Percentiles rank a stretch among this genome's conserved stretches.
These are phyloP conservation scores for Pseudorasbora parva DNA, from an alignment of 2,113 vertebrate genomes.

Conservation along the genomic window DNA sequence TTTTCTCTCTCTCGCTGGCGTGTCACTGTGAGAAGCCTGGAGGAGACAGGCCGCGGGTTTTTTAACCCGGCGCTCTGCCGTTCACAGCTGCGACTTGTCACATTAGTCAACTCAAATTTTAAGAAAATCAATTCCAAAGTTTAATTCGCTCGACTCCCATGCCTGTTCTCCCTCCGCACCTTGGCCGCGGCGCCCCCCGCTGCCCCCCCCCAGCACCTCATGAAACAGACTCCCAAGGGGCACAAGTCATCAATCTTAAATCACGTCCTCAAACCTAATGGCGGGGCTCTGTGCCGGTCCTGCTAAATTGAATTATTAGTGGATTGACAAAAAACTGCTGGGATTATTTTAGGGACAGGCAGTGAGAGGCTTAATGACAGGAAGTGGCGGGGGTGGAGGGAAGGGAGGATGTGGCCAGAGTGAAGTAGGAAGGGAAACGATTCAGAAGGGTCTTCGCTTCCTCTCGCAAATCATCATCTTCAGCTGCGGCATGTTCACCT, in stretches of 20 bases:
- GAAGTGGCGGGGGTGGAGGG: slow-evolving; percentile 50
- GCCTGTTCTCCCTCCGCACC: slow-evolving; percentile 68
- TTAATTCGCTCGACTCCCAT: slow-evolving; percentile 79
- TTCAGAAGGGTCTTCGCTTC: slow-evolving; percentile 50
- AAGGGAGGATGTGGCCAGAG: slow-evolving; percentile 62
- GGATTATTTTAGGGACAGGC: slow-evolving; percentile 72
- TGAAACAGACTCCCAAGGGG: slow-evolving; percentile 73
- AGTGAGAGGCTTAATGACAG: slow-evolving; percentile 73
- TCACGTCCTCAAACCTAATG: slow-evolving; percentile 79
- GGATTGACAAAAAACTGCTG: slow-evolving; percentile 77
- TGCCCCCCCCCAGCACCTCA: slow-evolving; percentile 42
- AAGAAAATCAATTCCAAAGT: slow-evolving; percentile 81
- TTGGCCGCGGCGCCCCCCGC: slow-evolving; percentile 61
- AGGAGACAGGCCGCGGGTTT: slow-evolving; percentile 75
- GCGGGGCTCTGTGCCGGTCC: slow-evolving; percentile 70
- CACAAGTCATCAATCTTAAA: slow-evolving; percentile 84
- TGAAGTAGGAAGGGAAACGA: slow-evolving; percentile 40
- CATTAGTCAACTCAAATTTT: slow-evolving; percentile 81
- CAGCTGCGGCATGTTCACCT: slow-evolving; percentile 60
- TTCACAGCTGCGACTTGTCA: slow-evolving; percentile 82
- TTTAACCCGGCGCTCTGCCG: slow-evolving; percentile 64
- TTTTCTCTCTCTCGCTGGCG: slow-evolving; percentile 61
- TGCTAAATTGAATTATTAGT: slow-evolving; percentile 82
- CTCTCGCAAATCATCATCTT: slow-evolving; percentile 73
- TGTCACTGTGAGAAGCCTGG: slow-evolving; percentile 81